Conservation (phyloP, 2,797 vertebrate species). For the Odontamblyopus lacepedii region DNA sequence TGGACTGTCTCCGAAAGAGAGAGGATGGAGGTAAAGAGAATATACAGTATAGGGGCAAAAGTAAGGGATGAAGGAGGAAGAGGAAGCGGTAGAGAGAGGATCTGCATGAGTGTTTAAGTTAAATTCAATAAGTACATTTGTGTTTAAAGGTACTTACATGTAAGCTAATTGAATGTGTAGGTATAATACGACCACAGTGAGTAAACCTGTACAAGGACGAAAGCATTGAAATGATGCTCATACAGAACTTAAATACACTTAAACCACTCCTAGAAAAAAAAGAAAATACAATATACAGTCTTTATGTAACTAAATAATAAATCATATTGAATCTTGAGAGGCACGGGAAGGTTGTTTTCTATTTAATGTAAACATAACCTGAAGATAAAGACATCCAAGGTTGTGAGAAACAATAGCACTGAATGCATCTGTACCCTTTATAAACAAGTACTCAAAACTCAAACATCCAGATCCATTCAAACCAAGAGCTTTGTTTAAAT, state of each 20-base stretch:
- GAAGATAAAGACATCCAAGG: conserved; percentile 10
- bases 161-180: conserved; percentile 10
- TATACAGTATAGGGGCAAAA: conserved; percentile 50
- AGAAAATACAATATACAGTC: too few relatives aligned
- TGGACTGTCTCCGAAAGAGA: conserved; percentile 57
- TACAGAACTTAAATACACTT: background rate
- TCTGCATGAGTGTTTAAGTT: conserved; percentile 4
- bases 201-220: background rate
- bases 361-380: conserved; percentile 22
- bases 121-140: background rate
- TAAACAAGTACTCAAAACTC: too few relatives aligned
- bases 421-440: conserved; percentile 15
- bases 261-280: background rate
- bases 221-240: background rate
- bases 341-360: background rate
- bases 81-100: conserved; percentile 7
- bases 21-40: conserved; percentile 29
- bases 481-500: too few relatives aligned
- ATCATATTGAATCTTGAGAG: background rate
- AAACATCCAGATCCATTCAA: too few relatives aligned
- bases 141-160: conserved; percentile 32
- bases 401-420: conserved; percentile 14
- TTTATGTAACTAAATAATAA: background rate
- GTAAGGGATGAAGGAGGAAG: conserved; percentile 53
- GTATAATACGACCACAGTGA: background rate